A percentile compares a stretch with the other conserved stretches of the same genome.
phyloP scores from a whole-genome alignment of 1,140 invertebrate genomes.

The Lepidotrigona ventralis region DNA sequence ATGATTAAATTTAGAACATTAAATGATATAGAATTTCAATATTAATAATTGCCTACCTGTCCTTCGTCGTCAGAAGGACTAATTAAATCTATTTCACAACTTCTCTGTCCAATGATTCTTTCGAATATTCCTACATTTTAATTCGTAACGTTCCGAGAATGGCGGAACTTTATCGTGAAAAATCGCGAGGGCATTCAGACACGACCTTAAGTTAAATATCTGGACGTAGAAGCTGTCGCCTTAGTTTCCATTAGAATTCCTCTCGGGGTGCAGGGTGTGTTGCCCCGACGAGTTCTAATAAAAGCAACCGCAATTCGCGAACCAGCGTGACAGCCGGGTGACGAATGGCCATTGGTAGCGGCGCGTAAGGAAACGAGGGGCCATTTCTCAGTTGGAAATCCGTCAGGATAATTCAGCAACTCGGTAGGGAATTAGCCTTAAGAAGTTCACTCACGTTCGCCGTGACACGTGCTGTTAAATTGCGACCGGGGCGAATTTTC shows the following conservation, averaged over 20 bases:
- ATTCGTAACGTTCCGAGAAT: neutral
- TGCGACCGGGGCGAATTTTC: neutral
- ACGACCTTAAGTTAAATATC: neutral
- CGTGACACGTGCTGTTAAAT: neutral
- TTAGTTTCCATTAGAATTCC: neutral
- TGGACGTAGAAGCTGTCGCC: neutral
- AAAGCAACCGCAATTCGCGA: neutral
- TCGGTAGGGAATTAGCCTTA: conserved; percentile 23
- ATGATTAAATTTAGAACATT: too few species aligned
- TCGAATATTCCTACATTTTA: neutral
- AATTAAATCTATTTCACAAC: too few species aligned
- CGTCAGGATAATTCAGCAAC: conserved; percentile 25
- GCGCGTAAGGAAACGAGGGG: conserved; percentile 12
- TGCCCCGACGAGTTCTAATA: neutral
- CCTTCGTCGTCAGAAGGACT: too few species aligned
- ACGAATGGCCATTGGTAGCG: conserved; percentile 2
- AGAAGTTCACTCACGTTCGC: conserved; percentile 9
- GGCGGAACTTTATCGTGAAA: neutral
- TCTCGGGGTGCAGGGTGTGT: too few species aligned
- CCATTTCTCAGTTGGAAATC: conserved; percentile 22
- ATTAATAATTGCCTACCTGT: too few species aligned
- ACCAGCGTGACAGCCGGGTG: neutral
- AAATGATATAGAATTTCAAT: too few species aligned
- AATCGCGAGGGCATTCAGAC: neutral
- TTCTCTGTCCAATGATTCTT: too few species aligned